Percentiles rank a stretch among this genome's conserved stretches.
phyloP scores from a whole-genome alignment of 2,888 invertebrate genomes.

The Mythimna vitellina region DNA sequence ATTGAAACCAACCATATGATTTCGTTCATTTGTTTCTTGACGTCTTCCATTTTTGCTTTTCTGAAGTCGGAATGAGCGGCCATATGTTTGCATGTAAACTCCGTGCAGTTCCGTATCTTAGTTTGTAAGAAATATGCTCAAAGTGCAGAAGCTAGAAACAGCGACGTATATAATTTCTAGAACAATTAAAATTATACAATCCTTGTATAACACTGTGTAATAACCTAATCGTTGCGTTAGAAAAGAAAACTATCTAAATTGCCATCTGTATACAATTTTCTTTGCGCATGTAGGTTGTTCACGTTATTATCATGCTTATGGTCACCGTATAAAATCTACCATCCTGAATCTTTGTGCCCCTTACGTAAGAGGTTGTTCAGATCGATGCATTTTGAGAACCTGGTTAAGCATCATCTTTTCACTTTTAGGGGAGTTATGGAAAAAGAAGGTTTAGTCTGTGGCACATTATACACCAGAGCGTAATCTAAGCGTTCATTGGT shows the following conservation, averaged over 20 bases:
- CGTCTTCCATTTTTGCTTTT: constrained; percentile 82
- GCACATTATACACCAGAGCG: not conserved
- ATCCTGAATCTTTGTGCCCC: not conserved
- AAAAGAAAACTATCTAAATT: constrained; percentile 39
- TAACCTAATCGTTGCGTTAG: constrained; percentile 24
- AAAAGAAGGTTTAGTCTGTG: not conserved
- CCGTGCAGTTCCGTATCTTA: constrained; percentile 50
- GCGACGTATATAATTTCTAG: constrained; percentile 7
- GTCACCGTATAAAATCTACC: not conserved
- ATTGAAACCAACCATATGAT: constrained; percentile 89
- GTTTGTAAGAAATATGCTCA: constrained; percentile 8
- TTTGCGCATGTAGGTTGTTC: constrained; percentile 21
- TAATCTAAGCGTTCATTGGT: not conserved
- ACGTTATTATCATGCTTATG: constrained; percentile 12
- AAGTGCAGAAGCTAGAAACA: not conserved
- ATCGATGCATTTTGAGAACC: not conserved
- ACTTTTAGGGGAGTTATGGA: not conserved
- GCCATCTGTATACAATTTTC: constrained; percentile 28
- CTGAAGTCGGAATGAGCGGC: constrained; percentile 45
- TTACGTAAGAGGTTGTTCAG: not conserved
- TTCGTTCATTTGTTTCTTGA: constrained; percentile 87
- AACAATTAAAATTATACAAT: constrained; percentile 36
- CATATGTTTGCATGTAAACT: constrained; percentile 51
- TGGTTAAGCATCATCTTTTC: not conserved
- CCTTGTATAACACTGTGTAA: constrained; percentile 37